Evolutionary conservation across 1,140 invertebrate genomes (phyloP).

Genomic region (Neocloeon triangulifer): DNA sequence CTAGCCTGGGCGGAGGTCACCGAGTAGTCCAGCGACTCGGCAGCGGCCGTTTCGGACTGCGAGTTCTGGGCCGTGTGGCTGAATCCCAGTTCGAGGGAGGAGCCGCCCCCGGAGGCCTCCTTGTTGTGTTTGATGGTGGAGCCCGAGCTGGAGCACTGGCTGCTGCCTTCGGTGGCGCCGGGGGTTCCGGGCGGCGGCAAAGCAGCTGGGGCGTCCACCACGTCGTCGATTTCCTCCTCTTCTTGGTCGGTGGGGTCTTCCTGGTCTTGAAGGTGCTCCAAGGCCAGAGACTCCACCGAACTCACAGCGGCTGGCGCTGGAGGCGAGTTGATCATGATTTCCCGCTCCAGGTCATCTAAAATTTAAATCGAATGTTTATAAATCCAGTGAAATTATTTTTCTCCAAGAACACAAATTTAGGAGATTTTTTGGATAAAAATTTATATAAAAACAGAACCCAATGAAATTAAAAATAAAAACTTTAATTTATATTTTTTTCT

Average conservation of each 20-base stretch:
- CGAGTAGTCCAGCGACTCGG: slow-evolving; percentile 19
- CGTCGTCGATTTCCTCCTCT: slow-evolving; percentile 7
- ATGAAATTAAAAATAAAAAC: background rate
- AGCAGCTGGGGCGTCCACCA: slow-evolving; percentile 1
- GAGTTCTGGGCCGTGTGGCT: slow-evolving; percentile 67
- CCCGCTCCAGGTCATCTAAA: slow-evolving; percentile 29
- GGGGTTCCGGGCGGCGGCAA: slow-evolving; percentile 11
- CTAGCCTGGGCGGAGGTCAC: slow-evolving; percentile 22
- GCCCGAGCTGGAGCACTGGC: slow-evolving; percentile 58
- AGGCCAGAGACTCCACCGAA: slow-evolving; percentile 47
- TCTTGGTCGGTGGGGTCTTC: slow-evolving; percentile 6
- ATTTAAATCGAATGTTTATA: too few species aligned
- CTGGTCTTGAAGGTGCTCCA: slow-evolving; percentile 40
- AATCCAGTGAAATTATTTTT: too few species aligned
- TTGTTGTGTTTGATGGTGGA: slow-evolving; percentile 25
- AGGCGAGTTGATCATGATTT: slow-evolving; percentile 56
- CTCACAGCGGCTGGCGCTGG: slow-evolving; percentile 28
- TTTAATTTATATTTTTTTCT: slow-evolving; percentile 1
- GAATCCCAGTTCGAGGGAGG: slow-evolving; percentile 47
- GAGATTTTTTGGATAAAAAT: too few species aligned
- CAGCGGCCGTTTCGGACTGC: background rate
- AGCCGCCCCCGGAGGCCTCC: slow-evolving; percentile 15
- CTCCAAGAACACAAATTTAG: too few species aligned
- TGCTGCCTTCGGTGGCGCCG: slow-evolving; percentile 28
- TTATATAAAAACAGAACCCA: too few species aligned